A percentile compares a stretch with the other conserved stretches of the same genome.
phyloP scores from a whole-genome alignment of 2,113 vertebrate genomes.

The Bettongia penicillata region DNA sequence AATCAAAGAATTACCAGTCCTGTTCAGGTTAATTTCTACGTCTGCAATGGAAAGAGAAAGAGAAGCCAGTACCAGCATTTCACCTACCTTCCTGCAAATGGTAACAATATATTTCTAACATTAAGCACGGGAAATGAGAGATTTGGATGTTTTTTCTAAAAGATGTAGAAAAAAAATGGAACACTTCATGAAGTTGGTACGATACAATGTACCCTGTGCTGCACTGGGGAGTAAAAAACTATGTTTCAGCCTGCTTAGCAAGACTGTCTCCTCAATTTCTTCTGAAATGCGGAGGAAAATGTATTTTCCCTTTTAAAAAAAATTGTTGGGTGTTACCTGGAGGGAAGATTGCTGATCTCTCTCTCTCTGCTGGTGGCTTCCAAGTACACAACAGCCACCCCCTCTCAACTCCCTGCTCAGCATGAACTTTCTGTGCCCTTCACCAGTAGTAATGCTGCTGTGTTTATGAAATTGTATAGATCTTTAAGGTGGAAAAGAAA shows the following conservation, averaged over 20 bases:
- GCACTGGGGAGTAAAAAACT: background rate
- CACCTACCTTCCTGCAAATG: slow-evolving; percentile 96
- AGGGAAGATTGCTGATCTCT: background rate
- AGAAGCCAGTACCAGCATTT: slow-evolving; percentile 97
- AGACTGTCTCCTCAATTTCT: background rate
- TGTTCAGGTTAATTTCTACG: slow-evolving; percentile 96
- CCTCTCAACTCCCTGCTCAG: background rate
- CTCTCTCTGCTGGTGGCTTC: background rate
- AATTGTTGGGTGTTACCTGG: background rate
- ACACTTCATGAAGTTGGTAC: background rate
- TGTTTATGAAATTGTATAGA: slow-evolving; percentile 47
- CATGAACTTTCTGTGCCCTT: background rate
- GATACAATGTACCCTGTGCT: background rate
- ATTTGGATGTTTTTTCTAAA: slow-evolving; percentile 49
- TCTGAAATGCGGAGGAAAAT: background rate
- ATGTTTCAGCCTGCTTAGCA: background rate
- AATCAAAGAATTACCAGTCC: slow-evolving; percentile 96
- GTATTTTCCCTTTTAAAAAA: background rate
- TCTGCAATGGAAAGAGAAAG: slow-evolving; percentile 99
- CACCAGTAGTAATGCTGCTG: background rate
- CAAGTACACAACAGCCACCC: rapidly evolving
- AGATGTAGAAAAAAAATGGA: background rate
- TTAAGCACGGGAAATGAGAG: slow-evolving; percentile 54
- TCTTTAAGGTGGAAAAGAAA: slow-evolving; percentile 51
- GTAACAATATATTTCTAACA: slow-evolving; percentile 85